Base-by-base conservation (phyloP, 2,113 vertebrate genomes). In the Scopus umbretta region DNA sequence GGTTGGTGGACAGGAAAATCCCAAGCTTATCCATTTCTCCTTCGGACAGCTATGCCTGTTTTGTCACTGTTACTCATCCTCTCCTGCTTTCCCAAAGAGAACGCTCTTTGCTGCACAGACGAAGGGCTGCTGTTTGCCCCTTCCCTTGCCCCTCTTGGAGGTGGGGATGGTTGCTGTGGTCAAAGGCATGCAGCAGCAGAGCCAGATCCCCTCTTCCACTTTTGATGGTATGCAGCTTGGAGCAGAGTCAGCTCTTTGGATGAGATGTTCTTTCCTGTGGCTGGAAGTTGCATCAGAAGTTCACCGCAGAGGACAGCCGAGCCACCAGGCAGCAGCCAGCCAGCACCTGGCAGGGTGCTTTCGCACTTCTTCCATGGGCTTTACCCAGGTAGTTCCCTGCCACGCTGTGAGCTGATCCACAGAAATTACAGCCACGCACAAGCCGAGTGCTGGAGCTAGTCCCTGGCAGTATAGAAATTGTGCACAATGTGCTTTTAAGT, bases 281-380 rank as follows among this genome's bases (percentile, higher is more conserved):
- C 84, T 96, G 59, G 62, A 85, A 87, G 92, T 94, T 95, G 71
- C 94, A 94, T 95, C 94, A 95, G 96, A 94, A 96, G 74, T 80
- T 94, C 91, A 91, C 88, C 1, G 1, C 78, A 83, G 70, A 94
- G 84, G 94, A 87, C 91, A 95, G 86, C 92, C 85, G 86, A 95
- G 89, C 53, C 87, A 85, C 66, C 55, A 40, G 45, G 52, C 67
- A 94, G 50, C 79, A 96, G 55, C 55, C 82, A 94, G 83, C 38
- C 45, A 94, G 70, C 0, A 5, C 87, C 58, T 91, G 80, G 63
- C 62, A 53, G 59, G 40, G 27, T 53, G 58, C 53, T 91, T 92
- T 66, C 16, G 52, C 22, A 12, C 27, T 72, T 16, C 20, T 42
- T 81, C 45, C 36, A 42, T 22, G 38, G 49, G 26, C 58, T 85